These are phyloP conservation scores for Percopsis transmontana DNA, from an alignment of 2,113 vertebrate genomes.

Conservation along the genomic window DNA sequence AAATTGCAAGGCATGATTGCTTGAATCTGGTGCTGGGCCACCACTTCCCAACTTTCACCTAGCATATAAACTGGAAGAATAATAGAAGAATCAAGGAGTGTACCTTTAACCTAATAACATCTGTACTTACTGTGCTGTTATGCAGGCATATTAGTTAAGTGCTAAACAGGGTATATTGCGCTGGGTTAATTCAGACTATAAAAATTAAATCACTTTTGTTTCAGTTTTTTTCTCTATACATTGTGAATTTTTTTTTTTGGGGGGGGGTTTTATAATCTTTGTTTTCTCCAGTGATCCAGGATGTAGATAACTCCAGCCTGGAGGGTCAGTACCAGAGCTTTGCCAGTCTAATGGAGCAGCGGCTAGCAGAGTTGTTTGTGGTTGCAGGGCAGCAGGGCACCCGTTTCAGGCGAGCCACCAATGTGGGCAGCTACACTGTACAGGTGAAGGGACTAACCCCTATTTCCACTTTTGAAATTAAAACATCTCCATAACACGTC, in stretches of 20 bases:
- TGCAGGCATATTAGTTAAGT: too few species aligned
- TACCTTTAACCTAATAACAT: too few species aligned
- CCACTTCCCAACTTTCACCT: too few species aligned
- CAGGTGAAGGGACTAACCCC: conserved; percentile 79
- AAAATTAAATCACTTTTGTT: neutral
- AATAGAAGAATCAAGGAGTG: too few species aligned
- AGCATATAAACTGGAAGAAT: too few species aligned
- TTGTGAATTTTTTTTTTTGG: neutral
- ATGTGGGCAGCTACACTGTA: conserved; percentile 92
- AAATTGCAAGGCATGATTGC: too few species aligned
- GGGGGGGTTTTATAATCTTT: neutral
- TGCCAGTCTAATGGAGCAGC: conserved; percentile 93
- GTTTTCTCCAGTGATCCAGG: conserved; percentile 88
- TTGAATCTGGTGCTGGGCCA: too few species aligned
- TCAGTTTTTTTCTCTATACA: neutral
- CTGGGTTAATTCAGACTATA: too few species aligned
- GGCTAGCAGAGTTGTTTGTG: conserved; percentile 92
- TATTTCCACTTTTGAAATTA: neutral
- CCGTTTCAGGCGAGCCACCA: conserved; percentile 87
- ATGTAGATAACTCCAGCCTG: conserved; percentile 89
- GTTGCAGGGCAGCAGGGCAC: conserved; percentile 90
- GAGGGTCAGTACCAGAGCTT: conserved; percentile 96
- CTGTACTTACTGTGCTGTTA: too few species aligned
- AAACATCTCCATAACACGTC: neutral
- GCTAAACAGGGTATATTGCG: too few species aligned